Evolutionary conservation across 2,888 invertebrate genomes (phyloP), one percentile per base, ranked within the genome.

Genomic region (Euzetes globulus): DNA sequence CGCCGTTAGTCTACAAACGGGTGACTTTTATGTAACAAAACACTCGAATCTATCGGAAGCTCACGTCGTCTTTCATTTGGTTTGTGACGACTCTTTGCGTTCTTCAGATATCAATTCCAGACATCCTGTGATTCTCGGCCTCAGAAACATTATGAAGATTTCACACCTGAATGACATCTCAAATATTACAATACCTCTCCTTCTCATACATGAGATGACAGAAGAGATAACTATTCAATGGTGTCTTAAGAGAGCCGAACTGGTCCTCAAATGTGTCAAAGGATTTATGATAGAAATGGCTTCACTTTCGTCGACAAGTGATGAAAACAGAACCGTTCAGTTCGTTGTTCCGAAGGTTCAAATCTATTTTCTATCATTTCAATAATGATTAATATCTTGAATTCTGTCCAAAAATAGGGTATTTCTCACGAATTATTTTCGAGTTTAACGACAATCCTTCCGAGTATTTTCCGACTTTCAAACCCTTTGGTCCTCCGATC

Each of bases 201-300:
- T 99, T 71, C 87, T 99, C 72, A 88, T 92, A 1, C 94, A 97
- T 83, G 91, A 94, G 83, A 91, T 97, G 88, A 88, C 91, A 0
- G 97, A 98, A 89, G 92, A 92, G 82, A 92, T 95, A 93, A 97
- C 96, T 0, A 90, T 94, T 72, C 88, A 90, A 47, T 99, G 98
- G 98, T 98, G 97, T 84, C 87, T 91, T 81, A 91, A 94, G 80
- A 86, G 98, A 80, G 97, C 98, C 0, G 99, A 99, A 85, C 86
- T 99, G 78, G 91, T 99, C 76, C 94, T 97, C 81, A 99, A 99
- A 85, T 99, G 99, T 84, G 92, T 96, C 72, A 99, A 99, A 85
- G 99, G 99, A 3, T 99, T 98, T 84, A 92, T 99, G 92, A 94
- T 99, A 83, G 99, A 99, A 86, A 93, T 94, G 87, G 91, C 92